phyloP scores from a whole-genome alignment of 2,113 vertebrate genomes.

The Pycnonotus jocosus region DNA sequence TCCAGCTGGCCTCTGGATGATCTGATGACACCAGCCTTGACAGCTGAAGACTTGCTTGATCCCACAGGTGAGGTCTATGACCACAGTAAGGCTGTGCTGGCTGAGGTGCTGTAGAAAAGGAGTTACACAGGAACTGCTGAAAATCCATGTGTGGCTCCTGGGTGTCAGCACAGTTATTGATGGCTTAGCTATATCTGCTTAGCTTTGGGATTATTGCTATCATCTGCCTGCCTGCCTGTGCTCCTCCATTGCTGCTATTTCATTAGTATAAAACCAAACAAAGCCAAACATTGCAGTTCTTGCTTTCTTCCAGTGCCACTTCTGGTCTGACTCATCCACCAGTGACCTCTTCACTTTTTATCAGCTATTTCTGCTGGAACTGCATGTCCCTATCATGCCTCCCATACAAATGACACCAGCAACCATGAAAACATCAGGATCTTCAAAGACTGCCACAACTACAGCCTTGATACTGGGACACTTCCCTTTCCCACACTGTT shows the following conservation, averaged over 20 bases:
- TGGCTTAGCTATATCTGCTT: neutral
- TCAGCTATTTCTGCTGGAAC: neutral
- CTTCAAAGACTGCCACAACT: neutral
- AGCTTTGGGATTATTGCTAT: neutral
- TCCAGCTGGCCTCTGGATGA: neutral
- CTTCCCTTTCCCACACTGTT: neutral
- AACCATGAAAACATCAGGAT: neutral
- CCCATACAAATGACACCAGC: neutral
- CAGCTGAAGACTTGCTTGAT: neutral
- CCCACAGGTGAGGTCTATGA: neutral
- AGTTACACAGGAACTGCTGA: neutral
- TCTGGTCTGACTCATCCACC: neutral
- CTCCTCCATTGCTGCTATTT: neutral
- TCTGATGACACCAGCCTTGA: neutral
- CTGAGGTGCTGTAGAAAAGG: neutral
- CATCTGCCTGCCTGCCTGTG: neutral
- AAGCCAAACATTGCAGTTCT: neutral
- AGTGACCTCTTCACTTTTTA: neutral
- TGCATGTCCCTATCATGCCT: neutral
- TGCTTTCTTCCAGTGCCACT: neutral
- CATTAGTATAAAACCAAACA: neutral
- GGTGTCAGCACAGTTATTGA: neutral
- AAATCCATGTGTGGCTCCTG: neutral
- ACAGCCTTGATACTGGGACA: neutral
- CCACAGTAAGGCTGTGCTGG: neutral